Base-by-base conservation (phyloP, 2,797 vertebrate genomes). In the Premnoplex brunnescens region DNA sequence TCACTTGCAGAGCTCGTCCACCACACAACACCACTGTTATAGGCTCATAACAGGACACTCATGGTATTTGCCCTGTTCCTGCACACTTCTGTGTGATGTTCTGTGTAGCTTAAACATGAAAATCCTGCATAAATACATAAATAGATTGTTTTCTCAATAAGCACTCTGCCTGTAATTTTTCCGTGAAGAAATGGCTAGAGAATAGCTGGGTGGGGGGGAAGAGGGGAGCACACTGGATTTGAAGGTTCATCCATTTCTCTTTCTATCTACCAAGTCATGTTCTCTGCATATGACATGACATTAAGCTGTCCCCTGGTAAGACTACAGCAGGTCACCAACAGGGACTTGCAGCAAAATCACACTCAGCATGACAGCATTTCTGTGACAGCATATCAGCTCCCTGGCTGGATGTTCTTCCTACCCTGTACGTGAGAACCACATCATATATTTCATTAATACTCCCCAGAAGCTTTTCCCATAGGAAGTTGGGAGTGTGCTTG, bases 211-310 rank as follows among this genome's bases (percentile, higher is more conserved):
- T 4, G 13, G 34, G 23, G 26, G 9, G 27, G 3, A 41, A 41
- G 16, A 13, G 16, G 41, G 41, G 41, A 41, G 43, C 20, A 44
- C 44, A 46, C 30, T 54, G 52, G 6, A 16, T 4, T 10, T 68
- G 36, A 69, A 64, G 32, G 30, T 71, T 32, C 20, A 14, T 68
- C 63, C 5, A 51, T 87, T 76, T 58, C 64, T 19, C 9, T 55
- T 54, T 58, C 46, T 58, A 3, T 44, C 68, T 71, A 54, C 28
- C 8, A 27, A 64, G 36, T 26, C 36, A 20, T 39, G 23, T 10
- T 82, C 37, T 59, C n/a, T 39, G 21, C 0, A 0, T 9, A 51
- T 0, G 1, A 27, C 24, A 83, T 12, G 37, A 34, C 27, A 44
- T 52, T 49, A 75, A 63, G 34, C 49, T 80, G 24, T 71, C 28